Conservation (phyloP, 2,797 vertebrate genomes). For the Mus caroli region DNA sequence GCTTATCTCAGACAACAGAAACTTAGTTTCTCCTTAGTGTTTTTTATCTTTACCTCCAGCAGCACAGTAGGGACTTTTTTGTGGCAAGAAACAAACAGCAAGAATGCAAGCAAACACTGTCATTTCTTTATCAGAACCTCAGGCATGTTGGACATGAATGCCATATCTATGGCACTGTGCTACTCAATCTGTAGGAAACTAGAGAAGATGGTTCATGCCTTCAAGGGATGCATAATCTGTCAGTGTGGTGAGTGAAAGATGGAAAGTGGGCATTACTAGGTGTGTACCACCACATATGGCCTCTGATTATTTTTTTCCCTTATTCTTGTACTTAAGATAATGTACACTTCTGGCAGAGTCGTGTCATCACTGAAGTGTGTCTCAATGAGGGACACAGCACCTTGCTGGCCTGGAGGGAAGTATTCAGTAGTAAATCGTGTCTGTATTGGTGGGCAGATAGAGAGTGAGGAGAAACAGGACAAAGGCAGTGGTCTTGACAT, state of each 20-base stretch:
- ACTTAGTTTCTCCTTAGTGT: neutral
- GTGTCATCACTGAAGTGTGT: constrained; percentile 29
- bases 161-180: neutral
- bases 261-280: neutral
- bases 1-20: neutral
- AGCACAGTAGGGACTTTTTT: constrained; percentile 48
- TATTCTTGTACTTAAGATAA: constrained; percentile 40
- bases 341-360: constrained; percentile 26
- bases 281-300: neutral
- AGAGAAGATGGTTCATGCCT: neutral
- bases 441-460: constrained; percentile 6
- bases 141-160: neutral
- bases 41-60: neutral
- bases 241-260: constrained; percentile 30
- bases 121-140: neutral
- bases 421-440: neutral
- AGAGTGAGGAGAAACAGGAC: constrained; percentile 27
- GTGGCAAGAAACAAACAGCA: constrained; percentile 26
- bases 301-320: neutral
- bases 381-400: neutral
- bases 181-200: constrained; percentile 51
- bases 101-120: neutral
- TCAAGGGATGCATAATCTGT: constrained; percentile 52
- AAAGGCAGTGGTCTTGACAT: neutral
- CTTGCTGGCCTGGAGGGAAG: neutral